Conservation (phyloP, 2,888 invertebrate species). For the Oasisia sp. region DNA sequence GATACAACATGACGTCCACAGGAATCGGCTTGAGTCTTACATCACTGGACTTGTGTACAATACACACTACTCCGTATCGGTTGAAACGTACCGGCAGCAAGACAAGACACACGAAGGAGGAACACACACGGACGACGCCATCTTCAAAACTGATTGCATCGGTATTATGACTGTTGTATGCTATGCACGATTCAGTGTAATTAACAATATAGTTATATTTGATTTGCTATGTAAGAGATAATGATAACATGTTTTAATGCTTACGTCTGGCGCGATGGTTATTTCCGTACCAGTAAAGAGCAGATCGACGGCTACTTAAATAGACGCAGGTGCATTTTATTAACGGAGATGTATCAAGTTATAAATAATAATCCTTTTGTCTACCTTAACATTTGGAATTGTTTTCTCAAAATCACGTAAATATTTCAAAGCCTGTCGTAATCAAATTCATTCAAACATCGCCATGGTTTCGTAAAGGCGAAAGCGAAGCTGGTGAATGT, state of each 20-base stretch:
- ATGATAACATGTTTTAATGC: not conserved
- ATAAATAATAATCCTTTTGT: not conserved
- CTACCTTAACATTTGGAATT: not conserved
- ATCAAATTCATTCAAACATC: too few relatives aligned
- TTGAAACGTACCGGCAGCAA: not conserved
- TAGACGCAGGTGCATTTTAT: not conserved
- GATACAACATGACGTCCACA: not conserved
- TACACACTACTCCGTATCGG: not conserved
- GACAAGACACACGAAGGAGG: not conserved
- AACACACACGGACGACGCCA: not conserved
- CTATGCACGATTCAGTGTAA: not conserved
- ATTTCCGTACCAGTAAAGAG: too few relatives aligned
- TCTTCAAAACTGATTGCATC: not conserved
- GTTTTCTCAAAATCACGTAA: too few relatives aligned
- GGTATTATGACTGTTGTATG: not conserved
- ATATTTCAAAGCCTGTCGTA: too few relatives aligned
- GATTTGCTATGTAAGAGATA: not conserved
- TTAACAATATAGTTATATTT: not conserved
- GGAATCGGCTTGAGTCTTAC: not conserved
- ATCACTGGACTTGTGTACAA: not conserved
- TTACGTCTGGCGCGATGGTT: too few relatives aligned
- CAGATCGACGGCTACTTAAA: too few relatives aligned
- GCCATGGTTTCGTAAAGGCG: too few relatives aligned
- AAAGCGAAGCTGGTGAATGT: too few relatives aligned
- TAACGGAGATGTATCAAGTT: not conserved